Conservation (phyloP, 2,797 vertebrate species). For the Syndactyla subalaris region DNA sequence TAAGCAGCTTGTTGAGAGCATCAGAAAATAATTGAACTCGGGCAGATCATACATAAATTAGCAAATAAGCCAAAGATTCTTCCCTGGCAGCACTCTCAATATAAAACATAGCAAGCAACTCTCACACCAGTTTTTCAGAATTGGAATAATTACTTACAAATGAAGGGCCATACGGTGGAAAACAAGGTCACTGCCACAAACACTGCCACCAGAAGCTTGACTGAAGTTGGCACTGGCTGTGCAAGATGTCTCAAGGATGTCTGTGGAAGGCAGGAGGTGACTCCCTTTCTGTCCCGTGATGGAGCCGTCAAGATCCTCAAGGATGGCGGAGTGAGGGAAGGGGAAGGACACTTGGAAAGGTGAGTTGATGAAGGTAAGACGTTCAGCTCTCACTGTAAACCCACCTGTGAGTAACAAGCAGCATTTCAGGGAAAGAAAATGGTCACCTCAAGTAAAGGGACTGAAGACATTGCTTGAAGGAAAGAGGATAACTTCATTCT, state of each 20-base stretch:
- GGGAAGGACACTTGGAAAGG: conserved; percentile 74
- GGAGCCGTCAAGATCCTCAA: conserved; percentile 77
- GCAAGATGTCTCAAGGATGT: conserved; percentile 65
- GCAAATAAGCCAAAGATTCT: neutral
- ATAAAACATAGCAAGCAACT: neutral
- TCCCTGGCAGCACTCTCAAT: neutral
- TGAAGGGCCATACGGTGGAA: conserved; percentile 77
- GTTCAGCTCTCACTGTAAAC: conserved; percentile 70
- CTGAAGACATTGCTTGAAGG: neutral
- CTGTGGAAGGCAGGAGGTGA: conserved; percentile 63
- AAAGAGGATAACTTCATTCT: neutral
- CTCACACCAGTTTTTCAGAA: neutral
- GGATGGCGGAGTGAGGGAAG: conserved; percentile 74
- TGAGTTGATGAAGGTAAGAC: conserved; percentile 66
- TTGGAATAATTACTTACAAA: conserved; percentile 71
- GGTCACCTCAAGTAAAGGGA: neutral
- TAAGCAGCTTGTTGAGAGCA: neutral
- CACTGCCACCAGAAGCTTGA: conserved; percentile 43
- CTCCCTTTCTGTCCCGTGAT: conserved; percentile 59
- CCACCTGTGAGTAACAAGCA: conserved; percentile 65
- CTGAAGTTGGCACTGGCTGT: conserved; percentile 50
- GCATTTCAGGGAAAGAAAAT: neutral
- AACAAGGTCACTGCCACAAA: conserved; percentile 59
- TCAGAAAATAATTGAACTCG: neutral
- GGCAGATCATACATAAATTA: neutral